phyloP scores from a whole-genome alignment of 2,797 vertebrate genomes.

The Oryzias sinensis region DNA sequence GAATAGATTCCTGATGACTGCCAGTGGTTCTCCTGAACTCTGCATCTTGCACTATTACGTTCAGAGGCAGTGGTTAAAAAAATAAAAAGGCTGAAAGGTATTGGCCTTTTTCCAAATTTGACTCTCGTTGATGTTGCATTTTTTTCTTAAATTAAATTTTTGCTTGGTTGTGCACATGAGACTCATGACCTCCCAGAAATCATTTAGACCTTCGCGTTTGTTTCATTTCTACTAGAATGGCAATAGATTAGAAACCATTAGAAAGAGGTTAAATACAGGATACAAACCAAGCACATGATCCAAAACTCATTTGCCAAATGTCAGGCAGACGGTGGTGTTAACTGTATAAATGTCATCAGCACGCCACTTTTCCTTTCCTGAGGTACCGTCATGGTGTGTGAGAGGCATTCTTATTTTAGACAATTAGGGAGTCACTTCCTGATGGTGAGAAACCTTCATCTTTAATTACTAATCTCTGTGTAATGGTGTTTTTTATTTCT shows the following conservation, averaged over 20 bases:
- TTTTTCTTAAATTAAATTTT: slow-evolving; percentile 9
- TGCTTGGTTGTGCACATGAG: slow-evolving; percentile 28
- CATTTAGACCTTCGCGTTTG: slow-evolving; percentile 14
- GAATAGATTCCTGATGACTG: slow-evolving; percentile 23
- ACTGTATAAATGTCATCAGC: slow-evolving; percentile 44
- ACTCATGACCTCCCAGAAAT: slow-evolving; percentile 23
- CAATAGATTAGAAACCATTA: slow-evolving; percentile 41
- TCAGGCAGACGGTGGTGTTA: slow-evolving; percentile 36
- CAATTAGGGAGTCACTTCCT: neutral
- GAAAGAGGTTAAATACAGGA: slow-evolving; percentile 50
- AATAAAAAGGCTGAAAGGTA: slow-evolving; percentile 1
- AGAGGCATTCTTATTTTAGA: neutral
- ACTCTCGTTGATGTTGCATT: neutral
- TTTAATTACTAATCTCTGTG: no score
- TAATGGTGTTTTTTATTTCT: no score
- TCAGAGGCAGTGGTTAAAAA: slow-evolving; percentile 1
- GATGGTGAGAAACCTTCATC: neutral
- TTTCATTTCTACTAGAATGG: slow-evolving; percentile 11
- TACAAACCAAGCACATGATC: slow-evolving; percentile 41
- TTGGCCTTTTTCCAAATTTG: slow-evolving; percentile 5
- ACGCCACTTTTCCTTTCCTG: neutral
- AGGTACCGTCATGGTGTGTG: neutral
- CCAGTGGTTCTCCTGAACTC: slow-evolving; percentile 11
- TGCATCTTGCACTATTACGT: neutral
- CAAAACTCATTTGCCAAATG: slow-evolving; percentile 56